These are phyloP conservation scores for Gila orcuttii DNA, from an alignment of 2,113 vertebrate genomes.

Conservation along the genomic window DNA sequence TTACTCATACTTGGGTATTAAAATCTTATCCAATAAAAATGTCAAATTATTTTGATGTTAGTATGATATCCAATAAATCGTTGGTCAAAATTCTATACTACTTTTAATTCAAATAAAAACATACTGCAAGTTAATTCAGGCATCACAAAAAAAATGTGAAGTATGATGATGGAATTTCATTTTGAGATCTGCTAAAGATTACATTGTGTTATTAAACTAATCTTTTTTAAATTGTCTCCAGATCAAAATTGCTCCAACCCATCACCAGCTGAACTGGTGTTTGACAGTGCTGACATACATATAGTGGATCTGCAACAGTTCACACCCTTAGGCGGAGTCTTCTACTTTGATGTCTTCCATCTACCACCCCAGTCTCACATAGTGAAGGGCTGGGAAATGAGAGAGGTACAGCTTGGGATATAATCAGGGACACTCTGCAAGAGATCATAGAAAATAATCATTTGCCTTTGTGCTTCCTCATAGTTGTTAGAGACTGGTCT, in stretches of 20 bases:
- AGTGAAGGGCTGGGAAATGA: slow-evolving; percentile 80
- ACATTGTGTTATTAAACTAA: no score
- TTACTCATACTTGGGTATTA: no score
- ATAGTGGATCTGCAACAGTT: slow-evolving; percentile 80
- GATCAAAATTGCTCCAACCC: slow-evolving; percentile 48
- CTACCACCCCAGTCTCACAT: slow-evolving; percentile 80
- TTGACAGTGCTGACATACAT: not conserved
- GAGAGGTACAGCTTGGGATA: slow-evolving; percentile 74
- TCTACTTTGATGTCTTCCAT: slow-evolving; percentile 77
- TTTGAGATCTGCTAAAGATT: not conserved
- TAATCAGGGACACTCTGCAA: not conserved
- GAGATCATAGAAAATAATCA: not conserved
- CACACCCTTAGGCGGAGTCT: slow-evolving; percentile 83
- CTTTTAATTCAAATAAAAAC: no score
- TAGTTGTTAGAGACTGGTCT: slow-evolving; percentile 79
- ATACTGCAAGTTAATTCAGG: not conserved
- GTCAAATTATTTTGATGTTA: no score
- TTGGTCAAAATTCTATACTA: no score
- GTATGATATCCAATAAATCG: no score
- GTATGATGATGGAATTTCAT: not conserved
- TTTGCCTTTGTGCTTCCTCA: not conserved
- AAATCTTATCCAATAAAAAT: no score
- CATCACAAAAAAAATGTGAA: not conserved
- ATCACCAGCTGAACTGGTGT: not conserved
- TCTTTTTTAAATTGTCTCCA: slow-evolving; percentile 43